Conservation (phyloP, 2,888 invertebrate genomes). For the Acronicta aceris region DNA sequence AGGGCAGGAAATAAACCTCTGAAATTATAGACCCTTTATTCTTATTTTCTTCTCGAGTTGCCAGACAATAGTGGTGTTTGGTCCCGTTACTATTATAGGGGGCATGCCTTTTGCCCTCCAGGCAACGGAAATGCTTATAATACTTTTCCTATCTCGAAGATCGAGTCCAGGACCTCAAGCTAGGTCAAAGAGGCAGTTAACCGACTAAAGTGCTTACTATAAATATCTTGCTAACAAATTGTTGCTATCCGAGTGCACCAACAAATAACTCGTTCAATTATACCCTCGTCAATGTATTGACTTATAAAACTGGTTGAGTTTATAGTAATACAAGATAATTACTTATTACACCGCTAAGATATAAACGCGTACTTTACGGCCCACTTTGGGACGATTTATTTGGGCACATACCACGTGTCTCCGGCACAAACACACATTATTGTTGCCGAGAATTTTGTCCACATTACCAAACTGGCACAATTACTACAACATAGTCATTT, state of each 20-base stretch:
- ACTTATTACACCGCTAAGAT: slow-evolving; percentile 29
- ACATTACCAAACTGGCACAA: slow-evolving; percentile 20
- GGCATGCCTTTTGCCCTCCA: background rate
- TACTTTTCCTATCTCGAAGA: background rate
- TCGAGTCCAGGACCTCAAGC: background rate
- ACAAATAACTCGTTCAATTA: slow-evolving; percentile 37
- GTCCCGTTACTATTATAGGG: background rate
- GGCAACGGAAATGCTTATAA: background rate
- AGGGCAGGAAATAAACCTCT: slow-evolving; percentile 15
- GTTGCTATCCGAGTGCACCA: slow-evolving; percentile 12
- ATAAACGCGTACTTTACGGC: slow-evolving; percentile 41
- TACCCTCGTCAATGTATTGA: slow-evolving; percentile 44
- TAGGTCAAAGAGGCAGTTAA: slow-evolving; percentile 1
- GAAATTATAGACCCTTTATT: slow-evolving; percentile 12
- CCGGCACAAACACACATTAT: slow-evolving; percentile 17
- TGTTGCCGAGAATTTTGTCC: slow-evolving; percentile 18
- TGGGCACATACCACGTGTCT: slow-evolving; percentile 18
- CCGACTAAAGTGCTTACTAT: slow-evolving; percentile 1
- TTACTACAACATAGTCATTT: slow-evolving; percentile 8
- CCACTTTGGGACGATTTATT: slow-evolving; percentile 35
- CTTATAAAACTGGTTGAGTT: slow-evolving; percentile 48
- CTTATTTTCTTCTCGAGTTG: background rate
- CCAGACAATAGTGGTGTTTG: background rate
- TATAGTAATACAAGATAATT: slow-evolving; percentile 39
- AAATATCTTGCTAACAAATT: slow-evolving; percentile 27